Base-by-base conservation (phyloP, 1,140 invertebrate species). In the Lasaia peninsularis region DNA sequence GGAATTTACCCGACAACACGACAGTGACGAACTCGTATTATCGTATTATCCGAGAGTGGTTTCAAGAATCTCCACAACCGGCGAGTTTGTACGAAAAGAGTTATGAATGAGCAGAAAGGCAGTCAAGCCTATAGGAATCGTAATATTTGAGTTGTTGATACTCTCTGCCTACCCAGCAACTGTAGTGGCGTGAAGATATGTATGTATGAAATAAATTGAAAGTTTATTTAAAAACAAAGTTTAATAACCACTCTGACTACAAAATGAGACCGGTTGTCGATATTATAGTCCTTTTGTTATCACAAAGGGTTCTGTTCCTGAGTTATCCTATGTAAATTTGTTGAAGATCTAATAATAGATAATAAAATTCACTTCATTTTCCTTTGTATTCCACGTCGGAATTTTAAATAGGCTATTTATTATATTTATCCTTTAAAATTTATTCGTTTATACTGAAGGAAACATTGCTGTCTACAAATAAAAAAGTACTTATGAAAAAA, bases 331-430 rank as follows among this genome's bases (percentile, higher is more conserved):
- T 40, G 35, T 40, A 40, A 40, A 40, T 40, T 40, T 40, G 35
- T 40, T 40, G 35, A 40, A 40, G 35, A 40, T 40, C 35, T 40
- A 40, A 40, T 40, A 40, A 40, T 40, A 40, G 35, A 40, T 40
- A 40, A 40, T 40, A 40, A 40, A 40, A 40, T 40, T 16, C 37
- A 20, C 37, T 40, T 40, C 37, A 40, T 40, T 18, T 12, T 40
- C 35, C 35, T 40, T 40, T 40, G 37, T 40, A 40, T 18, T 40
- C 18, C 16, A 44, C 37, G 18, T 18, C 9, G 18, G 37, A 44
- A 44, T 44, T 44, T 44, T 18, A 44, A 40, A 16, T 20, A 8
- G 16, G 18, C 18, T 40, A 14, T 40, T 40, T 20, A 16, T 18
- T 18, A 16, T 16, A 18, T 40, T 40, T 40, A 18, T 14, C 37